Percentiles rank a stretch among this genome's conserved stretches.
Conservation (phyloP, 2,888 invertebrate species). For the Unio pictorum region DNA sequence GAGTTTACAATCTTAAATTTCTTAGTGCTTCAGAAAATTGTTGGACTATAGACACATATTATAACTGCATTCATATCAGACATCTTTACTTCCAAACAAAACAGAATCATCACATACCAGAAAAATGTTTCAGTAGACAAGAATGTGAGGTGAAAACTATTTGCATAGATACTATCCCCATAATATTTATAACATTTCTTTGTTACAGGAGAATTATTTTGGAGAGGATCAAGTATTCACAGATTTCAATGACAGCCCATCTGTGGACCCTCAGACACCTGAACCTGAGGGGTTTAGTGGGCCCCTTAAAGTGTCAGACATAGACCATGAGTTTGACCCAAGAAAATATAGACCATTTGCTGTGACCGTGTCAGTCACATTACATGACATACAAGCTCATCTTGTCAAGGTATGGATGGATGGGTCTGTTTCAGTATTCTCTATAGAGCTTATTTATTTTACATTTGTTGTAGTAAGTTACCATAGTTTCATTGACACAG, state of each 20-base stretch:
- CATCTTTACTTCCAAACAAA: no score
- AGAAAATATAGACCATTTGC: constrained; percentile 90
- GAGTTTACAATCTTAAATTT: no score
- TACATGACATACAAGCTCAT: constrained; percentile 97
- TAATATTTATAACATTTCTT: constrained; percentile 5
- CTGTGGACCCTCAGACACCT: constrained; percentile 16
- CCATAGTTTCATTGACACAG: no score
- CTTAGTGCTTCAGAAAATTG: no score
- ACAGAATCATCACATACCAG: no score
- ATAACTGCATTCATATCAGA: no score
- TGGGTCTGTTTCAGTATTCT: neutral
- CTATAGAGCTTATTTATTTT: neutral
- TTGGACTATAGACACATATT: no score
- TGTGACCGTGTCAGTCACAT: constrained; percentile 91
- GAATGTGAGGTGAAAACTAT: neutral
- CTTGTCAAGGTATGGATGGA: constrained; percentile 79
- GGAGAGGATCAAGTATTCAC: constrained; percentile 96
- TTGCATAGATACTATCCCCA: neutral
- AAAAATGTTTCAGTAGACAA: neutral
- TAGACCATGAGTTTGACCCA: constrained; percentile 81
- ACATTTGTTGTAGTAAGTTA: neutral
- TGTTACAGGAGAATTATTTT: constrained; percentile 90
- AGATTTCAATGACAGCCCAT: constrained; percentile 79
- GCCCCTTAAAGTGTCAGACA: constrained; percentile 32
- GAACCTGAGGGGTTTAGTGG: constrained; percentile 30